These are phyloP conservation scores for Gryllus bimaculatus DNA, from an alignment of 1,140 invertebrate species.

Conservation along the genomic window DNA sequence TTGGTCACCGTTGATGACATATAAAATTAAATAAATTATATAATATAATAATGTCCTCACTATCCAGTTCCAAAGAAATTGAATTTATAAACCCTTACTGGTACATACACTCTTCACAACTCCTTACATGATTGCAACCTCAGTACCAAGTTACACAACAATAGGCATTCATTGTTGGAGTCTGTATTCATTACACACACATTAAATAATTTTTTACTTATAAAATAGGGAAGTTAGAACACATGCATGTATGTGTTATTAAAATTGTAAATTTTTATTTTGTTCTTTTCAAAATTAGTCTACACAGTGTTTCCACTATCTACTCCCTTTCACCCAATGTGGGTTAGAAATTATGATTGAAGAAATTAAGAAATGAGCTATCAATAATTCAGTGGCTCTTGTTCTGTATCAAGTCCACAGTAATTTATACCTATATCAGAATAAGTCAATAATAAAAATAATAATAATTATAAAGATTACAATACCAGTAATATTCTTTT, in stretches of 20 bases:
- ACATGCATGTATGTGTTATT: neutral
- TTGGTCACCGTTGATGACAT: neutral
- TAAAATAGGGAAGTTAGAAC: neutral
- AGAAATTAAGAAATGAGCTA: neutral
- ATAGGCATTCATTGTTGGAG: neutral
- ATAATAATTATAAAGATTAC: neutral
- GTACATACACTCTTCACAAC: neutral
- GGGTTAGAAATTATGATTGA: neutral
- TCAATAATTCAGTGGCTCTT: neutral
- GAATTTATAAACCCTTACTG: neutral
- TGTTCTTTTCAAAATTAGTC: neutral
- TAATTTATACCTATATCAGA: neutral
- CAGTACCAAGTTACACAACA: neutral
- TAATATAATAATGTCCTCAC: neutral
- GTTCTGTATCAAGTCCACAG: constrained; percentile 11
- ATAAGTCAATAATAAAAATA: neutral
- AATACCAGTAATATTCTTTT: neutral
- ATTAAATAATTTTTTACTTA: neutral
- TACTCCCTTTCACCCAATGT: neutral
- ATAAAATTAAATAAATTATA: neutral
- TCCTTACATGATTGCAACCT: neutral
- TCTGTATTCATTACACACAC: neutral
- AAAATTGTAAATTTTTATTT: neutral
- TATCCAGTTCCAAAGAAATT: neutral
- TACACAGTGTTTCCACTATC: neutral